Evolutionary conservation across 2,113 vertebrate species (phyloP), one percentile per base, ranked within the genome.

Genomic region (Pygoscelis adeliae): DNA sequence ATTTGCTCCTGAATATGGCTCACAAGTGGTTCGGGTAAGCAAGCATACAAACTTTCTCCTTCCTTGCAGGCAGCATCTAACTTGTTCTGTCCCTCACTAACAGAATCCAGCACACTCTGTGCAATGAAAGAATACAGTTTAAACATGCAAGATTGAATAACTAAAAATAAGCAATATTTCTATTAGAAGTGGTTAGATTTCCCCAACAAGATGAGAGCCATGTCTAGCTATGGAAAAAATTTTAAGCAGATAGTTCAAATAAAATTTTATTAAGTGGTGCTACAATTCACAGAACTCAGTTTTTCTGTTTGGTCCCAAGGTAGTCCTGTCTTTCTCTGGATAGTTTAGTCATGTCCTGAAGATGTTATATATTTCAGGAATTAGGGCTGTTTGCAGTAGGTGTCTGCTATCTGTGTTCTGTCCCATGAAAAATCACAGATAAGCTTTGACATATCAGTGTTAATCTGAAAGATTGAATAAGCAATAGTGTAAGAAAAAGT

Each of bases 1-100:
- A 99, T 97, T 87, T 99, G 98, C 40, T 99, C 99, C 87, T 99
- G 99, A 82, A 99, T 98, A 76, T 97, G 98, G 47, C 96, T 97
- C 44, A 98, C 98, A 66, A 97, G 96, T 82, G 98, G 94, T 97
- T 99, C 98, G 62, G 99, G 94, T 85, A 99, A 97, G 93, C 99
- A 98, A 55, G 97, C 90, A 49, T 97, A 99, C 26, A 99, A 96
- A 82, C 91, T 98, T 92, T 99, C 98, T 74, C 99, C 99, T 97
- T 99, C 99, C 61, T 98, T 98, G 53, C 97, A 98, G 69, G 99
- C 97, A 36, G 86, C 92, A 76, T 98, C 98, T 83, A 99, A 98
- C 91, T 98, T 98, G 50, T 97, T 97, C 88, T 99, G 98, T 22
- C 99, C 99, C 63, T 99, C 98, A 32, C 95, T 94, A 34, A 98